Evolutionary conservation across 2,888 invertebrate genomes (phyloP).

Genomic region (Leptothorax acervorum): DNA sequence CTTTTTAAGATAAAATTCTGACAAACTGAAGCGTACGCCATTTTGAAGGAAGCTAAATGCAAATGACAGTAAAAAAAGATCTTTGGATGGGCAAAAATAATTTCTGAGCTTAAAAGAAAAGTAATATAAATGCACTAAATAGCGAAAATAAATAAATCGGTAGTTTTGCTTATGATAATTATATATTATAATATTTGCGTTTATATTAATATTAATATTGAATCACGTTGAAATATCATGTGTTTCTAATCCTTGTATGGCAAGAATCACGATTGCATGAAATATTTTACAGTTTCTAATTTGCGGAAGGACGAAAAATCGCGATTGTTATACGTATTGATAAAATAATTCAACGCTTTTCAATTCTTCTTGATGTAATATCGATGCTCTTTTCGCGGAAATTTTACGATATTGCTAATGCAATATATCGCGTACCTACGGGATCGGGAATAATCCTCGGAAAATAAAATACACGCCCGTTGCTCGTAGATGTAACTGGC

Average conservation of each 20-base stretch:
- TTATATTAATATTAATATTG: not conserved
- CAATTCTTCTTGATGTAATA: not conserved
- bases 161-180: slow-evolving; percentile 4
- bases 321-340: not conserved
- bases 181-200: not conserved
- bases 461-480: slow-evolving; percentile 13
- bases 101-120: not conserved
- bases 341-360: not conserved
- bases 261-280: not conserved
- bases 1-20: slow-evolving; percentile 9
- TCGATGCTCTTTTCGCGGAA: not conserved
- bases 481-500: not conserved
- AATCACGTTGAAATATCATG: not conserved
- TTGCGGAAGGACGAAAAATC: not conserved
- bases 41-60: not conserved
- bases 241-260: not conserved
- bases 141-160: not conserved
- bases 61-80: not conserved
- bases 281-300: slow-evolving; percentile 5
- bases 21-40: not conserved
- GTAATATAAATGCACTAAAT: not conserved
- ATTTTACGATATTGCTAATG: not conserved
- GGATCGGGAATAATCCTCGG: not conserved
- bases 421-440: not conserved
- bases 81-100: not conserved